phyloP scores from a whole-genome alignment of 2,888 invertebrate genomes.

The Macrosoma leucophasiata region DNA sequence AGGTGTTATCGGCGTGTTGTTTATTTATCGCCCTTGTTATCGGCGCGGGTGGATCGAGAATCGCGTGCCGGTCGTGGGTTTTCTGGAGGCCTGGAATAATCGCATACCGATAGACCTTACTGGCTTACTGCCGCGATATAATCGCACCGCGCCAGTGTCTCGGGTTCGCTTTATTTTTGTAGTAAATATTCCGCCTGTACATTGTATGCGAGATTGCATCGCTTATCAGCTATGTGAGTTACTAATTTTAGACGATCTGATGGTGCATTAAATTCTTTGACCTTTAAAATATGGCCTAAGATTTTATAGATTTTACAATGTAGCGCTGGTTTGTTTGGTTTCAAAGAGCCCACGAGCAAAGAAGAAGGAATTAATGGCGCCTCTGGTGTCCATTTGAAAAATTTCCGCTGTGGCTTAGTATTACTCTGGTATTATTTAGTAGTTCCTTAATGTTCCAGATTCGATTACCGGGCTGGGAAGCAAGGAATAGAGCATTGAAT shows the following conservation, averaged over 20 bases:
- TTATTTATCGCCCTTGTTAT: conserved; percentile 21
- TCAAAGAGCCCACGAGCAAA: too few relatives aligned
- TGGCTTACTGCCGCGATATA: conserved; percentile 33
- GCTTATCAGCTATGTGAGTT: conserved; percentile 42
- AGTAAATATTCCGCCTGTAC: conserved; percentile 40
- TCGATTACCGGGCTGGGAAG: too few relatives aligned
- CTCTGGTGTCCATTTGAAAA: too few relatives aligned
- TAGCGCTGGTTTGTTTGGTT: too few relatives aligned
- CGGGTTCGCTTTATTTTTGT: conserved; percentile 45
- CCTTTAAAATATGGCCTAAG: too few relatives aligned
- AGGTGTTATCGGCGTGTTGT: conserved; percentile 22
- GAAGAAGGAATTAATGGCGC: too few relatives aligned
- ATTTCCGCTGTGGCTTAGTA: too few relatives aligned
- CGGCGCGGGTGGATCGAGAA: conserved; percentile 22
- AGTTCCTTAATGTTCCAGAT: too few relatives aligned
- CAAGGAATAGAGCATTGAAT: too few relatives aligned
- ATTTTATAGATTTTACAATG: too few relatives aligned
- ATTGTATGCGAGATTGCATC: conserved; percentile 36
- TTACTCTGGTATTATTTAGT: too few relatives aligned
- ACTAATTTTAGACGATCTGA: conserved; percentile 45
- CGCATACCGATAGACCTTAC: conserved; percentile 33
- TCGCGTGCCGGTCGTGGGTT: conserved; percentile 19
- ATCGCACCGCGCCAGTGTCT: conserved; percentile 32
- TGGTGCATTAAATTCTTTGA: conserved; percentile 30
- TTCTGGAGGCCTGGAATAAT: conserved; percentile 31